These are phyloP conservation scores for Lampris megalopsis DNA, from an alignment of 2,113 vertebrate species.

Conservation along the genomic window DNA sequence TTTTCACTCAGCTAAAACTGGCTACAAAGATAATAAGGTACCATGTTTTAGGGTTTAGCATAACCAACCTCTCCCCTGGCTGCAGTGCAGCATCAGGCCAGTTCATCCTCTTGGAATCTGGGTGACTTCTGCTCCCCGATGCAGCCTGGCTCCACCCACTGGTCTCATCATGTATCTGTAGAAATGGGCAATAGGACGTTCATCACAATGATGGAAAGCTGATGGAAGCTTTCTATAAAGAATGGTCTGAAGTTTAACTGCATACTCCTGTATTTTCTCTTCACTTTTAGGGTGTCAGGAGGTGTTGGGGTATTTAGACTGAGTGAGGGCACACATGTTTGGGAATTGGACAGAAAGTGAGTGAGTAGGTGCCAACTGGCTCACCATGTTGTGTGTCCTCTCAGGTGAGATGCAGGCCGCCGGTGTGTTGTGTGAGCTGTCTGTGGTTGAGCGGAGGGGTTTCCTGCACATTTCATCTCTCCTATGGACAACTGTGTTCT, in stretches of 20 bases:
- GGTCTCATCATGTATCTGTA: conserved; percentile 74
- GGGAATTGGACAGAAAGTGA: neutral
- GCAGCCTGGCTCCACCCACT: conserved; percentile 62
- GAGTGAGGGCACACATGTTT: no score
- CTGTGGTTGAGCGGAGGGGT: conserved; percentile 36
- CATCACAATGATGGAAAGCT: neutral
- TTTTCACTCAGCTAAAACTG: neutral
- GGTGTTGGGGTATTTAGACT: no score
- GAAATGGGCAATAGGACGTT: conserved; percentile 22
- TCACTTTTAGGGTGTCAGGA: no score
- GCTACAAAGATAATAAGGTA: neutral
- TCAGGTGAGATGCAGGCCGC: conserved; percentile 11
- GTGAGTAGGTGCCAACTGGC: conserved; percentile 8
- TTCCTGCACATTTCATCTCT: conserved; percentile 60
- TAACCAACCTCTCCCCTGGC: conserved; percentile 64
- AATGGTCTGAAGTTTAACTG: no score
- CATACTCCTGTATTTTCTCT: no score
- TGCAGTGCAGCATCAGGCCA: conserved; percentile 69
- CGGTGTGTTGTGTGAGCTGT: conserved; percentile 18
- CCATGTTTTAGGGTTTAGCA: no score
- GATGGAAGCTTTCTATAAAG: neutral
- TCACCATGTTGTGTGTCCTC: conserved; percentile 81
- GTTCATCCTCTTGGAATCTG: conserved; percentile 86
- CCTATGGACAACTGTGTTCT: conserved; percentile 54
- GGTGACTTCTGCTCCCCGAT: conserved; percentile 76